Percentiles rank a stretch among this genome's conserved stretches.
These are phyloP conservation scores for Adelognathus sp. DNA, from an alignment of 2,888 invertebrate species.

Conservation along the genomic window DNA sequence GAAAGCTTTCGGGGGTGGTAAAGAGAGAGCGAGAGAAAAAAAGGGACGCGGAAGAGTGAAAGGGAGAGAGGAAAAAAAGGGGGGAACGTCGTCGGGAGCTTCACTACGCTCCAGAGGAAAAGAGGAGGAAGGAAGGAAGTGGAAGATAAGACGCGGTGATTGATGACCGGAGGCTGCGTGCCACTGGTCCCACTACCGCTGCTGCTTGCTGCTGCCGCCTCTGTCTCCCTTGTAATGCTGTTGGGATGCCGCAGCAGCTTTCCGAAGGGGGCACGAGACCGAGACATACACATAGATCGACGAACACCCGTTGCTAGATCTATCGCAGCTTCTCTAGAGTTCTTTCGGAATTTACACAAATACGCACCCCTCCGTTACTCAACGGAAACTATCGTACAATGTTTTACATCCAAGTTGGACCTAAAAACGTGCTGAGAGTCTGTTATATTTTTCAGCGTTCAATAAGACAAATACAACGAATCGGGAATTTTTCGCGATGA, in stretches of 20 bases:
- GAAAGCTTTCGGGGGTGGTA: conserved; percentile 6
- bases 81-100: conserved; percentile 27
- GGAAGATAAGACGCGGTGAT: conserved; percentile 70
- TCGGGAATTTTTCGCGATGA: background rate
- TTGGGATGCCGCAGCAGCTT: conserved; percentile 29
- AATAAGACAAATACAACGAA: background rate
- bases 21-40: background rate
- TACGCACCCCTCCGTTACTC: background rate
- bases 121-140: conserved; percentile 60
- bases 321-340: background rate
- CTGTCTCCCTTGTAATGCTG: conserved; percentile 41
- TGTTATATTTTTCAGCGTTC: background rate
- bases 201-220: conserved; percentile 35
- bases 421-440: background rate
- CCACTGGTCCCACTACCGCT: conserved; percentile 23
- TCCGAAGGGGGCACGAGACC: conserved; percentile 29
- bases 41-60: background rate
- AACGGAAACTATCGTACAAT: background rate
- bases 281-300: conserved; percentile 7
- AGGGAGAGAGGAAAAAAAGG: background rate
- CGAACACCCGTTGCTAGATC: background rate
- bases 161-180: conserved; percentile 67
- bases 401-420: background rate
- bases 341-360: background rate
- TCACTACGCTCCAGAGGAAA: conserved; percentile 36